Conservation (phyloP, 37 sponge, comb jelly and placozoan species). For the Beroe forskalii region DNA sequence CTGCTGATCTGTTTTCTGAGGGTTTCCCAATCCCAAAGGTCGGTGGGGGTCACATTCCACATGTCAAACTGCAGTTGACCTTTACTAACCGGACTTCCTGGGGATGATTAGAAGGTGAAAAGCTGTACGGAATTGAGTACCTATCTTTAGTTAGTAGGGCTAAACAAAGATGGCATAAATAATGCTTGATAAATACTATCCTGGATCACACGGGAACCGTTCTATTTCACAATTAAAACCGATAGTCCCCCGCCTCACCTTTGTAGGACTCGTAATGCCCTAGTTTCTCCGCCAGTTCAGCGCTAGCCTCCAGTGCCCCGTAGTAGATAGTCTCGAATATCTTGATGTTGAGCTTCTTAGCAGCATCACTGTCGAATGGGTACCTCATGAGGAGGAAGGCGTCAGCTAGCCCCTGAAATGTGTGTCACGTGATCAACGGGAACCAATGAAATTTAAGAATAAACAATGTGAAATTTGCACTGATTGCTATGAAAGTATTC, state of each 20-base stretch:
- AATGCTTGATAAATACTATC: neutral
- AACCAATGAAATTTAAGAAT: too few species aligned
- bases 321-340: slow-evolving; percentile 98
- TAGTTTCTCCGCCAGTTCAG: slow-evolving; percentile 84
- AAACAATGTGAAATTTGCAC: neutral
- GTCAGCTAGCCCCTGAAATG: slow-evolving; percentile 94
- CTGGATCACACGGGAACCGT: neutral
- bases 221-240: neutral
- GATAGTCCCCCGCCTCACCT: too few species aligned
- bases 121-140: too few species aligned
- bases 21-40: slow-evolving; percentile 90
- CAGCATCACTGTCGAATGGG: slow-evolving; percentile 90
- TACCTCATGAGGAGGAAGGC: slow-evolving; percentile 94
- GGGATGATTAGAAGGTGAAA: too few species aligned
- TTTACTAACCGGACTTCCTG: slow-evolving; percentile 51
- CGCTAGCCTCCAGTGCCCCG: slow-evolving; percentile 85
- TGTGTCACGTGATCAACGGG: too few species aligned
- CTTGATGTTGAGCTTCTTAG: slow-evolving; percentile 81
- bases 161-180: neutral
- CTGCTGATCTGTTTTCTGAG: slow-evolving; percentile 82
- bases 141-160: neutral
- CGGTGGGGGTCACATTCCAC: slow-evolving; percentile 91
- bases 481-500: too few species aligned
- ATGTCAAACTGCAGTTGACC: slow-evolving; percentile 91
- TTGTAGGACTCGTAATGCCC: slow-evolving; percentile 92